Percentiles rank a stretch among this genome's conserved stretches.
phyloP scores from a whole-genome alignment of 2,113 vertebrate genomes.

The Hassar affinis region DNA sequence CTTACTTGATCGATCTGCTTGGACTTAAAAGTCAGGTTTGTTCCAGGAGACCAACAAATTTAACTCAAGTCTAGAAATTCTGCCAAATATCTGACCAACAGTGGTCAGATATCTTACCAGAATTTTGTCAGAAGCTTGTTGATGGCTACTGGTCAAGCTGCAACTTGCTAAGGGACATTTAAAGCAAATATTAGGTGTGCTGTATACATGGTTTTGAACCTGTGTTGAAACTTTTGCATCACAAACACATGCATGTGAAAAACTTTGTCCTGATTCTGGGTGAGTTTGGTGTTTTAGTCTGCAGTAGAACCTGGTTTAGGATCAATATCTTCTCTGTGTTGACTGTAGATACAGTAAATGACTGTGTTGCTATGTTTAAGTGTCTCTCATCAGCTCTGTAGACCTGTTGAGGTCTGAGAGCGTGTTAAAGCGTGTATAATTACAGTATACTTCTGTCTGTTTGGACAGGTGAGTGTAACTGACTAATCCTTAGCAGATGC shows the following conservation, averaged over 20 bases:
- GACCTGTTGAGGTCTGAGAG: not conserved
- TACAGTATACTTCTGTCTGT: slow-evolving; percentile 4
- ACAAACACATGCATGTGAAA: not conserved
- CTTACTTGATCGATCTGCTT: too few species aligned
- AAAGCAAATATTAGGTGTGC: too few species aligned
- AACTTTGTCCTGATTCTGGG: not conserved
- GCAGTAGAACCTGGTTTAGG: not conserved
- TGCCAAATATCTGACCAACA: too few species aligned
- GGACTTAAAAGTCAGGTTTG: too few species aligned
- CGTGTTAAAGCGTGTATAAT: not conserved
- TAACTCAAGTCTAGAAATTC: too few species aligned
- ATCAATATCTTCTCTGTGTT: not conserved
- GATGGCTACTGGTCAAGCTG: too few species aligned
- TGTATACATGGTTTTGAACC: too few species aligned
- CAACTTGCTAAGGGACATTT: too few species aligned
- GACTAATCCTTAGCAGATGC: not conserved
- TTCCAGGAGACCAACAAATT: too few species aligned
- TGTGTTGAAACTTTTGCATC: not conserved
- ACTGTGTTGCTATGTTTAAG: not conserved
- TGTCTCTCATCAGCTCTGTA: not conserved
- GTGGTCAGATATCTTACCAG: too few species aligned
- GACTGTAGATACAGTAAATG: not conserved
- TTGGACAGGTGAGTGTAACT: not conserved
- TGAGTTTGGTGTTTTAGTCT: not conserved
- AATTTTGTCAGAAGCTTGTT: too few species aligned